phyloP scores from a whole-genome alignment of 2,888 invertebrate genomes.

The Panzeria rudis region DNA sequence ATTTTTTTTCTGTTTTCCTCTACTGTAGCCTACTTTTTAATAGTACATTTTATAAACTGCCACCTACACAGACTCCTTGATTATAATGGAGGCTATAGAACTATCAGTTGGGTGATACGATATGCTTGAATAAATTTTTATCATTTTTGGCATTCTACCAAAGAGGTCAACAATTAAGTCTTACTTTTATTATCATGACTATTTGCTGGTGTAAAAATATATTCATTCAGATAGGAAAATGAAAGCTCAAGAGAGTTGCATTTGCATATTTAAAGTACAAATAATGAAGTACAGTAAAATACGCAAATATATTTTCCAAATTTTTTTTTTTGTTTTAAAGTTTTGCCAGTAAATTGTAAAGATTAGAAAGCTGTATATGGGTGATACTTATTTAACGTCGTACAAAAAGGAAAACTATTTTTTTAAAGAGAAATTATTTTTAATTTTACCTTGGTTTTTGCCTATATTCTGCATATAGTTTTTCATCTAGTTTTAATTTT shows the following conservation, averaged over 20 bases:
- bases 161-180: conserved; percentile 72
- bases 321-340: background rate
- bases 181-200: conserved; percentile 56
- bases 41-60: conserved; percentile 1
- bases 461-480: no score
- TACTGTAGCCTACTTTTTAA: conserved; percentile 26
- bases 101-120: background rate
- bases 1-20: background rate
- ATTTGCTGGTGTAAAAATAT: background rate
- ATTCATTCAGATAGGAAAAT: background rate
- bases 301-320: background rate
- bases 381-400: no score
- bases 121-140: conserved; percentile 38
- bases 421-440: no score
- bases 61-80: background rate
- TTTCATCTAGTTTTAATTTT: no score
- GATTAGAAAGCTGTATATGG: no score
- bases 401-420: no score
- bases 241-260: background rate
- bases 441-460: no score
- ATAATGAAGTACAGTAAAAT: background rate
- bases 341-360: no score
- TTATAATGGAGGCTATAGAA: background rate
- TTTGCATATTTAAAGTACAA: background rate
- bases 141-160: conserved; percentile 16